Conservation (phyloP, 2,797 vertebrate species). For the Sphenopsis melanotis region DNA sequence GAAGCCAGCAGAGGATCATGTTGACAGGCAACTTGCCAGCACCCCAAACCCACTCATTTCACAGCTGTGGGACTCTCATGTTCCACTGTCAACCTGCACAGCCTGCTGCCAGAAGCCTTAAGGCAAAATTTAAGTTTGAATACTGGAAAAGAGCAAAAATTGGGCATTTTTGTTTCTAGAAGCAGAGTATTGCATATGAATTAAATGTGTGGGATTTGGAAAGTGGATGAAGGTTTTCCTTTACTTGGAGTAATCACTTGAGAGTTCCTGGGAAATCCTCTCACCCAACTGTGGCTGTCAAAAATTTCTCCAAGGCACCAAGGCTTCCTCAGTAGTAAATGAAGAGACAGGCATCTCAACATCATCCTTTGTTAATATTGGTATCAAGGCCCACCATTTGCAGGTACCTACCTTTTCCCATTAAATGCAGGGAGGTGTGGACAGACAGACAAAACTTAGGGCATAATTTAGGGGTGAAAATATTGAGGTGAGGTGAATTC, state of each 20-base stretch:
- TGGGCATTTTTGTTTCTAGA: neutral
- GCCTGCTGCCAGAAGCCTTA: neutral
- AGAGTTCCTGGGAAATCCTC: neutral
- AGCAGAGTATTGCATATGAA: neutral
- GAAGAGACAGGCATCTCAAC: neutral
- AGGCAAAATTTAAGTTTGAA: conserved; percentile 29
- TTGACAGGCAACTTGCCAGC: neutral
- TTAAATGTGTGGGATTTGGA: neutral
- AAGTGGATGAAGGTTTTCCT: neutral
- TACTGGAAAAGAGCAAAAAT: neutral
- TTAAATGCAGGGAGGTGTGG: neutral
- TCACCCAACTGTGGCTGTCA: neutral
- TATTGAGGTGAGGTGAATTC: neutral
- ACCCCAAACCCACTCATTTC: conserved; percentile 15
- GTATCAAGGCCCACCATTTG: neutral
- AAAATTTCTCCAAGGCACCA: neutral
- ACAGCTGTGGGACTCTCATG: neutral
- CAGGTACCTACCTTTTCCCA: neutral
- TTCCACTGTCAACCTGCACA: neutral
- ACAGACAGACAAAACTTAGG: neutral
- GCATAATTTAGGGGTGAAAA: neutral
- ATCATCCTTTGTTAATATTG: neutral
- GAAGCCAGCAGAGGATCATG: neutral
- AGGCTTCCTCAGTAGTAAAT: neutral
- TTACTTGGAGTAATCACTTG: neutral